These are phyloP conservation scores for Otolemur crassicaudatus DNA, from an alignment of 2,797 vertebrate genomes.

Conservation along the genomic window DNA sequence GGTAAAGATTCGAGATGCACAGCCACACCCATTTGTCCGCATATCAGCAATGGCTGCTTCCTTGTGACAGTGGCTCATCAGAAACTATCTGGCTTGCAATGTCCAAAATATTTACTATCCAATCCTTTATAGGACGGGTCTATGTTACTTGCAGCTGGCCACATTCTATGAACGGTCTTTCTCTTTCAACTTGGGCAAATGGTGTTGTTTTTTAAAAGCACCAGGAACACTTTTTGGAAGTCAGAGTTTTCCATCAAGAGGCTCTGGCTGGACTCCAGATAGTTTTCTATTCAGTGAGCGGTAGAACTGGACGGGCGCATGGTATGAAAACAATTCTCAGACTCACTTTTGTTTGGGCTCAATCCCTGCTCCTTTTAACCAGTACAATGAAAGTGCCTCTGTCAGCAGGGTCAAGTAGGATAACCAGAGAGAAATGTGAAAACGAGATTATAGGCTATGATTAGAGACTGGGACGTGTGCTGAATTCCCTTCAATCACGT, in stretches of 20 bases:
- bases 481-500: conserved; percentile 94
- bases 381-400: conserved; percentile 94
- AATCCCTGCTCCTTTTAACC: conserved; percentile 93
- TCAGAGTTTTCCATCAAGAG: conserved; percentile 86
- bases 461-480: conserved; percentile 92
- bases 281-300: conserved; percentile 91
- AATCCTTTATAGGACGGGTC: not conserved
- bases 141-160: no score
- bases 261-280: conserved; percentile 93
- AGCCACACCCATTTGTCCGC: not conserved
- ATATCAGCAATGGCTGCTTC: not conserved
- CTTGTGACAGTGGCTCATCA: no score
- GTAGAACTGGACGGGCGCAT: conserved; percentile 85
- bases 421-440: conserved; percentile 89
- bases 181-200: conserved; percentile 65
- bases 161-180: conserved; percentile 56
- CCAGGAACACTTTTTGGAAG: conserved; percentile 81
- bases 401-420: conserved; percentile 96
- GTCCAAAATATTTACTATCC: not conserved
- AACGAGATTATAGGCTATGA: conserved; percentile 93
- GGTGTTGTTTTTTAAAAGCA: conserved; percentile 81
- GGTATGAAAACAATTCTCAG: conserved; percentile 93
- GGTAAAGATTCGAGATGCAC: not conserved
- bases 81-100: not conserved
- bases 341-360: conserved; percentile 94